phyloP scores from a whole-genome alignment of 2,888 invertebrate species.

The Monopis laevigella region DNA sequence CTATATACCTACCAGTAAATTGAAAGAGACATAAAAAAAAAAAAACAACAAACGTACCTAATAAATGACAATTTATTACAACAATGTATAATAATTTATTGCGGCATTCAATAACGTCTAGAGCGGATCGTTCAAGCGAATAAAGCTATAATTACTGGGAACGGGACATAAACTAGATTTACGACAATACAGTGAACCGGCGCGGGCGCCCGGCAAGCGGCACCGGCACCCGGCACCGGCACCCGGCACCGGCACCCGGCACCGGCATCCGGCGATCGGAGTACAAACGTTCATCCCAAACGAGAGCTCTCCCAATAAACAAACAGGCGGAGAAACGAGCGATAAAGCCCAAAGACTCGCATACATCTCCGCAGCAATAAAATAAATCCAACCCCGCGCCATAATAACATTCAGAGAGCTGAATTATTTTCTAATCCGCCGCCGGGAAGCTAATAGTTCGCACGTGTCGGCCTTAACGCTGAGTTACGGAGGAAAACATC shows the following conservation, averaged over 20 bases:
- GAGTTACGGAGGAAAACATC: slow-evolving; percentile 56
- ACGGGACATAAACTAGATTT: slow-evolving; percentile 55
- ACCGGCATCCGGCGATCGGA: slow-evolving; percentile 24
- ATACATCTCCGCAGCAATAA: slow-evolving; percentile 57
- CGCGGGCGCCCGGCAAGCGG: too few relatives aligned
- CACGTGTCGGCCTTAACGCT: slow-evolving; percentile 56
- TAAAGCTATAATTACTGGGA: slow-evolving; percentile 57
- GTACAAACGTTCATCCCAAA: slow-evolving; percentile 40
- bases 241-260: too few relatives aligned
- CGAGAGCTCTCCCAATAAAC: slow-evolving; percentile 45
- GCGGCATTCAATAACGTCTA: slow-evolving; percentile 58
- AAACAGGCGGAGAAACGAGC: slow-evolving; percentile 40
- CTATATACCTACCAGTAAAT: too few relatives aligned
- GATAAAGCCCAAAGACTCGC: slow-evolving; percentile 55
- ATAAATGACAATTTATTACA: slow-evolving; percentile 55
- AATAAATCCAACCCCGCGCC: slow-evolving; percentile 57
- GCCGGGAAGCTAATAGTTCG: slow-evolving; percentile 62
- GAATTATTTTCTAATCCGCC: slow-evolving; percentile 66
- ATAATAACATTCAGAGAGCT: slow-evolving; percentile 63
- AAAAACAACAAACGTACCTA: slow-evolving; percentile 38
- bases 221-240: slow-evolving; percentile 22
- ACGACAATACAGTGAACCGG: slow-evolving; percentile 32
- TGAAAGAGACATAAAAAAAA: too few relatives aligned
- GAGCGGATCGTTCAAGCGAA: slow-evolving; percentile 47
- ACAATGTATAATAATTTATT: slow-evolving; percentile 51